phyloP scores from a whole-genome alignment of 2,888 invertebrate genomes.

The Scotopteryx bipunctaria region DNA sequence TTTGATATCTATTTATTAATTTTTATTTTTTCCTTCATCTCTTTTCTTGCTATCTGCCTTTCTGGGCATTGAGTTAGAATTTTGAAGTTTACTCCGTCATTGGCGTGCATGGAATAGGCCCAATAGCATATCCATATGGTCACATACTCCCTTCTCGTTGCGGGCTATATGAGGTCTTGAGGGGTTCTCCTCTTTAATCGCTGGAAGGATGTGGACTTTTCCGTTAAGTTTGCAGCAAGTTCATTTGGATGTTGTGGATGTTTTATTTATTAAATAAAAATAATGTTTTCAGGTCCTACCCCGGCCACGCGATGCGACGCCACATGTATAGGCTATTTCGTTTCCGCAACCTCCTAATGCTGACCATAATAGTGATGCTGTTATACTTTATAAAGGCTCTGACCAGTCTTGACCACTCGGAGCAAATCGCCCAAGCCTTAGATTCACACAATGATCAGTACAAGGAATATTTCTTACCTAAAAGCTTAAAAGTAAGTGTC shows the following conservation, averaged over 20 bases:
- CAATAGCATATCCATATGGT: no score
- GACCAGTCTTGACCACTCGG: constrained; percentile 31
- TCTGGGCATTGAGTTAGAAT: no score
- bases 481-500: constrained; percentile 52
- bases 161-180: no score
- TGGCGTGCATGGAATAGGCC: no score
- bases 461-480: constrained; percentile 55
- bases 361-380: constrained; percentile 57
- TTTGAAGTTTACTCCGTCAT: no score
- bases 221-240: no score
- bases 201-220: background rate
- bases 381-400: constrained; percentile 56
- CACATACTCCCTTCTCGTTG: no score
- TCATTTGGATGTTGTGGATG: no score
- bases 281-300: constrained; percentile 18
- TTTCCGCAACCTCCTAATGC: constrained; percentile 56
- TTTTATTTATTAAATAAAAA: background rate
- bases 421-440: constrained; percentile 33
- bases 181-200: no score
- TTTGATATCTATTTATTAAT: no score
- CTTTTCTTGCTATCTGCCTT: no score
- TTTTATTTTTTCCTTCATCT: no score
- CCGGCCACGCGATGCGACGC: constrained; percentile 45
- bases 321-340: constrained; percentile 55
- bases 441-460: constrained; percentile 10